Conservation (phyloP, 1,140 invertebrate genomes). For the Caenorhabditis tropicalis region DNA sequence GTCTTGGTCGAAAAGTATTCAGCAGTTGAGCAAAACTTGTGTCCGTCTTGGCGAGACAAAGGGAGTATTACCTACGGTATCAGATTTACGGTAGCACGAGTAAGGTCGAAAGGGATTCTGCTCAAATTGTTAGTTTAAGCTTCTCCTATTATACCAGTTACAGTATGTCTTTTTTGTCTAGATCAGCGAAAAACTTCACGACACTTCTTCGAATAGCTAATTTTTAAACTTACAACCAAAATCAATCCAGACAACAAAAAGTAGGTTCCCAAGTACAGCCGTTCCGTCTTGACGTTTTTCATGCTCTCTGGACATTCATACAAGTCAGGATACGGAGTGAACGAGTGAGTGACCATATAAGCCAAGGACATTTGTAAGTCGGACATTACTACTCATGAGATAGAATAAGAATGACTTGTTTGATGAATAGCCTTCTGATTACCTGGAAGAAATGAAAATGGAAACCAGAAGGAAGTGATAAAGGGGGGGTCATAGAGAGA, state of each 20-base stretch:
- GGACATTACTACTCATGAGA: neutral
- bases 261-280: neutral
- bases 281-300: neutral
- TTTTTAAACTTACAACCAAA: neutral
- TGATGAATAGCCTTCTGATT: slow-evolving; percentile 3
- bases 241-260: slow-evolving; percentile 1
- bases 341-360: neutral
- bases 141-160: too few species aligned
- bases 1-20: too few species aligned
- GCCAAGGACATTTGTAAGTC: slow-evolving; percentile 30
- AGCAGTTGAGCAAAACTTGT: too few species aligned
- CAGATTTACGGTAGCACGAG: too few species aligned
- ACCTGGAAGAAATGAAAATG: neutral
- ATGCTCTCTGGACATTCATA: neutral
- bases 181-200: too few species aligned
- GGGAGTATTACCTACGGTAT: too few species aligned
- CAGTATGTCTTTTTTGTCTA: too few species aligned
- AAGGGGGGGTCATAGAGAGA: neutral
- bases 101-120: too few species aligned
- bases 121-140: too few species aligned
- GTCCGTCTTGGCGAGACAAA: too few species aligned
- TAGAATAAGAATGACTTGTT: neutral
- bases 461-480: neutral
- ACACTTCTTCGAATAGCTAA: too few species aligned
- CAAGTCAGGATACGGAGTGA: neutral